phyloP scores from a whole-genome alignment of 2,113 vertebrate species.

The Piprites chloris region DNA sequence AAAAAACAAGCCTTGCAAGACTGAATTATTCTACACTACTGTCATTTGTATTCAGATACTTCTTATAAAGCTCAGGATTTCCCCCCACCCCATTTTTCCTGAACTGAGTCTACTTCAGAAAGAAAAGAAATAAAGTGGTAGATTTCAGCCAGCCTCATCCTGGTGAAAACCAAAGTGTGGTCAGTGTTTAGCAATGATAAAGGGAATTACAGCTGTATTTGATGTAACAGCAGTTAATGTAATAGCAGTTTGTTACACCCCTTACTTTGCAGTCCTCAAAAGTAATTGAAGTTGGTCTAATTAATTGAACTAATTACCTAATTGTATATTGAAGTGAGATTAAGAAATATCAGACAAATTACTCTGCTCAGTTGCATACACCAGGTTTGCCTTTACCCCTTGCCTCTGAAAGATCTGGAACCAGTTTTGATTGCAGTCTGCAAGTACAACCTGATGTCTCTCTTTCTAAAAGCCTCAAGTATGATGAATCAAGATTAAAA shows the following conservation, averaged over 20 bases:
- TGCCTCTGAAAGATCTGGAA: not conserved
- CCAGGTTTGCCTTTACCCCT: not conserved
- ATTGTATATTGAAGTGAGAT: not conserved
- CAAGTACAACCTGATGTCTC: not conserved
- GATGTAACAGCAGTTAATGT: not conserved
- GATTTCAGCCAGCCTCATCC: not conserved
- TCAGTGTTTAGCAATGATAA: not conserved
- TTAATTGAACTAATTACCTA: not conserved
- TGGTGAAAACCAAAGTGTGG: not conserved
- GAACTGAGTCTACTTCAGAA: not conserved
- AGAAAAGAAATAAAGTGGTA: not conserved
- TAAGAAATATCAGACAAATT: not conserved
- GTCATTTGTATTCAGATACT: not conserved
- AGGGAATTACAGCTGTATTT: not conserved
- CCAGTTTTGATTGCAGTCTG: not conserved
- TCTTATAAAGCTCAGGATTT: not conserved
- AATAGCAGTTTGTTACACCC: not conserved
- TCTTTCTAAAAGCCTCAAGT: not conserved
- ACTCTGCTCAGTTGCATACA: not conserved
- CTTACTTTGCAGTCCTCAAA: not conserved
- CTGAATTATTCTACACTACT: not conserved
- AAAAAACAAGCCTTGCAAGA: not conserved
- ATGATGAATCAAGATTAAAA: not conserved
- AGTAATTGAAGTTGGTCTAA: not conserved
- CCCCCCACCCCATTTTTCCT: not conserved